phyloP scores from a whole-genome alignment of 2,797 vertebrate species.

The Macroramphosus scolopax region DNA sequence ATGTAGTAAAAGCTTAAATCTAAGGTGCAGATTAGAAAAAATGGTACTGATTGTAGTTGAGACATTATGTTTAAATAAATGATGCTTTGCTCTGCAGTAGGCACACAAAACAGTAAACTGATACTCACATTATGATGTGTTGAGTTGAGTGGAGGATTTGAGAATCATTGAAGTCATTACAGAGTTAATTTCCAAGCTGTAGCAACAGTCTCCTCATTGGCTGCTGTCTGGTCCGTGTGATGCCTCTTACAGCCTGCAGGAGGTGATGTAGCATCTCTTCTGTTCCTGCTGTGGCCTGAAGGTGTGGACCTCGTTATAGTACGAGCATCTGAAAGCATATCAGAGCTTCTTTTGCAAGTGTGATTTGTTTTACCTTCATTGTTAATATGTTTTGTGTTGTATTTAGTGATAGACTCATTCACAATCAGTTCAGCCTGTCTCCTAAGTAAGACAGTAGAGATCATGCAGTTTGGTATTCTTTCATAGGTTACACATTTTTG shows the following conservation, averaged over 20 bases:
- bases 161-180: constrained; percentile 5
- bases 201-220: constrained; percentile 68
- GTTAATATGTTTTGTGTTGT: background rate
- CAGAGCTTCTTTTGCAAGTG: background rate
- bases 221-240: constrained; percentile 45
- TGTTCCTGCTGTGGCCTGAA: background rate
- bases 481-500: no score
- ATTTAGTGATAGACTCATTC: no score
- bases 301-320: constrained; percentile 1
- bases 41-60: no score
- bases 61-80: no score
- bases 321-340: constrained; percentile 8
- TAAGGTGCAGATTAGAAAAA: no score
- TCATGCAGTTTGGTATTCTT: no score
- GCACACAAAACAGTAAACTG: no score
- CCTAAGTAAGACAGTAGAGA: no score
- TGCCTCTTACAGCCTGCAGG: constrained; percentile 58
- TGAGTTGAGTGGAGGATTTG: background rate
- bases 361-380: background rate
- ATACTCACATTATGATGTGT: no score
- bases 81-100: no score
- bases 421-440: no score
- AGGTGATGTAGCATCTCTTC: constrained; percentile 60
- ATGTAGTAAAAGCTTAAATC: no score
- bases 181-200: constrained; percentile 59